Evolutionary conservation across 92 coral and sea anemone genomes (phyloP).

Genomic region (Zoanthus sociatus): DNA sequence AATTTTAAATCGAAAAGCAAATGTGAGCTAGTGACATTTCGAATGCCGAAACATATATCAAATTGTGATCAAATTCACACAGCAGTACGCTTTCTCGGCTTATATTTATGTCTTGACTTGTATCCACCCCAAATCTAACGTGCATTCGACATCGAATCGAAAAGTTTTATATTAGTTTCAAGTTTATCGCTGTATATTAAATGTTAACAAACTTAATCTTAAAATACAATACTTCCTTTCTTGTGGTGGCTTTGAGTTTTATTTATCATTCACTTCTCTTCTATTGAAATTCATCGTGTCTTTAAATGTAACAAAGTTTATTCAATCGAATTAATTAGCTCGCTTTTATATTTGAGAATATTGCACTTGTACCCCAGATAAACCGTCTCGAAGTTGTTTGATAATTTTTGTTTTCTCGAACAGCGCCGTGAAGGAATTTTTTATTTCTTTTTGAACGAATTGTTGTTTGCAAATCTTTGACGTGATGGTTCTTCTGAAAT

Average conservation of each 20-base stretch:
- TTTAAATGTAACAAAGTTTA: not conserved
- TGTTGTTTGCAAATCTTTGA: conserved; percentile 3
- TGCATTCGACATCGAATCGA: not conserved
- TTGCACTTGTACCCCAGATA: not conserved
- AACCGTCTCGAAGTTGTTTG: not conserved
- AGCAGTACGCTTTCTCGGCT: not conserved
- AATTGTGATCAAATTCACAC: not conserved
- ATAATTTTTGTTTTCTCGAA: not conserved
- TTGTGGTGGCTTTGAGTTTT: not conserved
- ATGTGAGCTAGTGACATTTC: not conserved
- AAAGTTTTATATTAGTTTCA: not conserved
- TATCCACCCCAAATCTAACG: not conserved
- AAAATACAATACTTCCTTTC: not conserved
- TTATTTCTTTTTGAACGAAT: too few species aligned
- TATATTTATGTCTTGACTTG: not conserved
- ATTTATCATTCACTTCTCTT: not conserved
- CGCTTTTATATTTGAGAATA: not conserved
- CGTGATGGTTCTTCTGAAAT: conserved; percentile 33
- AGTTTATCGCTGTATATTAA: not conserved
- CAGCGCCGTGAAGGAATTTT: not conserved
- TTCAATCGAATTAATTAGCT: not conserved
- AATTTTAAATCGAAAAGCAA: not conserved
- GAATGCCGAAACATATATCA: not conserved
- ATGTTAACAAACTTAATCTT: not conserved
- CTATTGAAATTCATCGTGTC: not conserved